Evolutionary conservation across 2,113 vertebrate genomes (phyloP).

Genomic region (Melospiza georgiana): DNA sequence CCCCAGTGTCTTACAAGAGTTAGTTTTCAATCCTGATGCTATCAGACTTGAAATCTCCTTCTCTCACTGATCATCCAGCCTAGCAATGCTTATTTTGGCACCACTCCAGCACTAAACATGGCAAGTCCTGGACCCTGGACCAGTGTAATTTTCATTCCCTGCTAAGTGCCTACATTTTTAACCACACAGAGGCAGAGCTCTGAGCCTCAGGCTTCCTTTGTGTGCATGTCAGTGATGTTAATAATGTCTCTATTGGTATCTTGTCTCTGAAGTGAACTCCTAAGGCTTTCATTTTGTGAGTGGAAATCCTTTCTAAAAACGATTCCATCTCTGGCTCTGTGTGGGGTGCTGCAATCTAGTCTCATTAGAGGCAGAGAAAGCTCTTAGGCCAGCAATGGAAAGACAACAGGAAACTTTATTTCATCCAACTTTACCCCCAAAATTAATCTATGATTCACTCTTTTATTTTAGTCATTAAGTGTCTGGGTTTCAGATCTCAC

Average conservation of each 20-base stretch:
- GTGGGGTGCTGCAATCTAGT: conserved; percentile 46
- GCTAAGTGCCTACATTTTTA: conserved; percentile 71
- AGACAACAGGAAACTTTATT: conserved; percentile 59
- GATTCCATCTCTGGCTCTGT: conserved; percentile 47
- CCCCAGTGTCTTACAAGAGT: neutral
- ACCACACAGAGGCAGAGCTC: conserved; percentile 63
- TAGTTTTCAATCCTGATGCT: neutral
- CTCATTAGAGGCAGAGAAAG: conserved; percentile 57
- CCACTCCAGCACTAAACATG: conserved; percentile 66
- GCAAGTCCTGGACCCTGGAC: conserved; percentile 49
- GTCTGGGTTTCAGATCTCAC: neutral
- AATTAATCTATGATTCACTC: neutral
- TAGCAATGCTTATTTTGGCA: conserved; percentile 63
- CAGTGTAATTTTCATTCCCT: conserved; percentile 70
- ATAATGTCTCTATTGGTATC: conserved; percentile 71
- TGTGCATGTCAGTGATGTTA: conserved; percentile 71
- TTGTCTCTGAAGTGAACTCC: conserved; percentile 71
- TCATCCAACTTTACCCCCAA: conserved; percentile 37
- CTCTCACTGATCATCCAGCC: conserved; percentile 13
- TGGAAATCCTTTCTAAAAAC: conserved; percentile 59
- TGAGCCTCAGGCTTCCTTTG: conserved; percentile 65
- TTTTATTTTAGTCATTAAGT: conserved; percentile 28
- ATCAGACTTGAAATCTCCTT: neutral
- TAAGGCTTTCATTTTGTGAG: conserved; percentile 64
- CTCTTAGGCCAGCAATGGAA: conserved; percentile 39